A percentile compares a stretch with the other conserved stretches of the same genome.
These are phyloP conservation scores for Hyphantria cunea DNA, from an alignment of 1,140 invertebrate species.

Conservation along the genomic window DNA sequence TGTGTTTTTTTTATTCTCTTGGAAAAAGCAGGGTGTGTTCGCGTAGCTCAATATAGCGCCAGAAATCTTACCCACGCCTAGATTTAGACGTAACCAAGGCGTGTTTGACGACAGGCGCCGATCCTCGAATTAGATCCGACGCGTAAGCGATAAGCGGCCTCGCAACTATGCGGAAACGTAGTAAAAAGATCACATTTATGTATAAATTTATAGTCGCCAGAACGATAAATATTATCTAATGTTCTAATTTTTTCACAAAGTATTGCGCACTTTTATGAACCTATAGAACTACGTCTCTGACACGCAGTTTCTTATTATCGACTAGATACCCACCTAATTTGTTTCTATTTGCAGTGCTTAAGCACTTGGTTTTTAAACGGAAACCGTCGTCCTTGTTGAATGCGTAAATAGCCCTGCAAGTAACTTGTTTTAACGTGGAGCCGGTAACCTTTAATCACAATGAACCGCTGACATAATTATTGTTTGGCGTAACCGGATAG, in stretches of 20 bases:
- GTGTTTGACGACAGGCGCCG: conserved; percentile 63
- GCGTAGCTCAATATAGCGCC: conserved; percentile 26
- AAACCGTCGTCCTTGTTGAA: conserved; percentile 53
- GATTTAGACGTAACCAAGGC: conserved; percentile 58
- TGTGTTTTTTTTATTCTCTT: too few relatives aligned
- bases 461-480: conserved; percentile 73
- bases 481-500: conserved; percentile 64
- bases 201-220: conserved; percentile 71
- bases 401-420: conserved; percentile 40
- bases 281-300: conserved; percentile 63
- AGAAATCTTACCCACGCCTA: conserved; percentile 47
- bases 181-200: conserved; percentile 69
- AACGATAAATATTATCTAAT: conserved; percentile 55
- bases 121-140: conserved; percentile 69
- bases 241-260: conserved; percentile 49
- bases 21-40: conserved; percentile 24
- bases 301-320: conserved; percentile 51
- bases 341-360: conserved; percentile 64
- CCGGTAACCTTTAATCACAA: conserved; percentile 54
- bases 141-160: conserved; percentile 58
- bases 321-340: conserved; percentile 66
- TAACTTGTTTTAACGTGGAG: conserved; percentile 38
- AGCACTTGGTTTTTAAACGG: conserved; percentile 51
- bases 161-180: conserved; percentile 75
- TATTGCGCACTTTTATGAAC: conserved; percentile 51